Conservation (phyloP, 2,113 vertebrate genomes). For the Orientallactaga bullata region DNA sequence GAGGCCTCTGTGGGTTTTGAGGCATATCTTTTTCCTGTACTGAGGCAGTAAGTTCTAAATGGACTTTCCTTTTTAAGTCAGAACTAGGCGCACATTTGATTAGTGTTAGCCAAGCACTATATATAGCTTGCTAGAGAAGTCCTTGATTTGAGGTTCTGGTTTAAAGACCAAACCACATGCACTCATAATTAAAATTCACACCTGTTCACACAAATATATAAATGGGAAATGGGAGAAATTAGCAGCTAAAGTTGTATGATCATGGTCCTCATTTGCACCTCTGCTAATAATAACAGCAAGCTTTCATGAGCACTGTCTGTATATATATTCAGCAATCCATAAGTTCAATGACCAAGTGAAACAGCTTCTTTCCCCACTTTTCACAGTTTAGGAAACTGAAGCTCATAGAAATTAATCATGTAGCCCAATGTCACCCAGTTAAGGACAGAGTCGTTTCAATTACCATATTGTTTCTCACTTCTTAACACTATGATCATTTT, state of each 20-base stretch:
- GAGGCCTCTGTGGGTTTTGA: not conserved
- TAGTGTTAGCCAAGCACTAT: not conserved
- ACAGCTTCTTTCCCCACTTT: not conserved
- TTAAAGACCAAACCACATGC: not conserved
- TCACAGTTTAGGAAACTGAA: constrained; percentile 35
- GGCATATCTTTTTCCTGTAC: not conserved
- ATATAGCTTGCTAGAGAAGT: not conserved
- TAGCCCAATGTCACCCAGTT: not conserved
- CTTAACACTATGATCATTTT: not conserved
- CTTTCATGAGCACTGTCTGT: not conserved
- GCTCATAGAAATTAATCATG: not conserved
- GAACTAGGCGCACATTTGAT: not conserved
- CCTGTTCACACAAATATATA: not conserved
- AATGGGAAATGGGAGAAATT: not conserved
- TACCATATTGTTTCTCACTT: not conserved
- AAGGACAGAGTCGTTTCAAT: not conserved
- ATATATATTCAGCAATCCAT: rapidly evolving
- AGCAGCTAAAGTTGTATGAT: not conserved
- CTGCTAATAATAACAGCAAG: not conserved
- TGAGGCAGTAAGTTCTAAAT: not conserved
- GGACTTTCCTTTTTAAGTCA: not conserved
- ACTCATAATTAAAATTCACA: constrained; percentile 11
- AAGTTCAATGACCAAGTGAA: not conserved
- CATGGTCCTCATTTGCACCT: not conserved
- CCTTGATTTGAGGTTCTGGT: constrained; percentile 3